phyloP scores from a whole-genome alignment of 2,113 vertebrate species.

The Rhabdornis inornatus region DNA sequence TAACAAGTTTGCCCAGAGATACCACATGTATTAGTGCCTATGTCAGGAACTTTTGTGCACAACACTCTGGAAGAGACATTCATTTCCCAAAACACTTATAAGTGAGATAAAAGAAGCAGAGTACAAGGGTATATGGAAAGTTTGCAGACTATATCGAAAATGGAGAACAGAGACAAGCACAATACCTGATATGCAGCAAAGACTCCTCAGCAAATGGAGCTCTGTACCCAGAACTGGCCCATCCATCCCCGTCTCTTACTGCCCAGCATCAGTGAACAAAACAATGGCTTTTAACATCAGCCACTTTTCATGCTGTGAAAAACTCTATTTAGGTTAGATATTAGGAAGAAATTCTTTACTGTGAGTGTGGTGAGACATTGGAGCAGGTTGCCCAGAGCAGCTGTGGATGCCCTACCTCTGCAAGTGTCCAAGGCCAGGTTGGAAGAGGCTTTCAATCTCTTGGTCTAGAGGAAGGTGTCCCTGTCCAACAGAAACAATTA shows the following conservation, averaged over 20 bases:
- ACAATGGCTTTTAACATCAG: background rate
- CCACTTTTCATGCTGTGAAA: background rate
- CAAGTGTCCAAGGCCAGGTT: background rate
- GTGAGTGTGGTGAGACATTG: background rate
- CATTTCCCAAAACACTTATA: background rate
- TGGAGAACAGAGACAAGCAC: background rate
- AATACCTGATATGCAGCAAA: background rate
- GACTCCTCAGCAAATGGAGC: background rate
- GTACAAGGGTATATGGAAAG: background rate
- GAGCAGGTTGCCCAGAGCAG: background rate
- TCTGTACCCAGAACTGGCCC: background rate
- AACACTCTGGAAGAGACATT: background rate
- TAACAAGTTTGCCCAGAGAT: background rate
- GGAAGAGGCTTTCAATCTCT: background rate
- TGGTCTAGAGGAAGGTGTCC: background rate
- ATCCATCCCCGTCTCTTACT: background rate
- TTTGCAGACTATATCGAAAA: background rate
- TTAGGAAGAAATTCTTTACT: background rate
- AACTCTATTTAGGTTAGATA: background rate
- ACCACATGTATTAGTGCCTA: background rate
- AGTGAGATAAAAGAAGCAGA: background rate
- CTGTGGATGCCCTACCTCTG: background rate
- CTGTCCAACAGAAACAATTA: background rate
- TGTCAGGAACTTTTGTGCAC: background rate
- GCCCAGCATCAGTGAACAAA: background rate